Percentiles rank a stretch among this genome's conserved stretches.
Evolutionary conservation across 2,113 vertebrate genomes (phyloP).

Genomic region (Sarotherodon lohbergeri): DNA sequence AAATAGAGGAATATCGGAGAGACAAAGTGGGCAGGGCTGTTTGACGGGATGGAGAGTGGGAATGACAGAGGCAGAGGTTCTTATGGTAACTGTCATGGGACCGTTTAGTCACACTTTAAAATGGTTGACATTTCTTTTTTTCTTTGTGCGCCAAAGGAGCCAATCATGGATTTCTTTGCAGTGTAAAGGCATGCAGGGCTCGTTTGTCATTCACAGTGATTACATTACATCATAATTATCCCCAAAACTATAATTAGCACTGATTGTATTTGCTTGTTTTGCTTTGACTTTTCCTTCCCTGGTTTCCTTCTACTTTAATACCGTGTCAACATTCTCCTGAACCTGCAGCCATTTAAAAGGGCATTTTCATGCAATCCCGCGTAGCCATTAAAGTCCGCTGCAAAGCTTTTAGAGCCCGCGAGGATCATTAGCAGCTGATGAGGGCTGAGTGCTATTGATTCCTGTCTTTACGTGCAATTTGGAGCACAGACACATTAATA

Average conservation of each 20-base stretch:
- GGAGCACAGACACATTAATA: background rate
- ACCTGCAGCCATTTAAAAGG: background rate
- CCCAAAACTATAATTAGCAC: background rate
- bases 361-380: background rate
- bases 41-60: background rate
- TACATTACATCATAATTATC: background rate
- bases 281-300: background rate
- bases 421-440: background rate
- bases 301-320: background rate
- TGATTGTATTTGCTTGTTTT: background rate
- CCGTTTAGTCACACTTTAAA: background rate
- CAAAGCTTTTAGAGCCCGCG: background rate
- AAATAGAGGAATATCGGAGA: background rate
- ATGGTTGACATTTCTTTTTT: background rate
- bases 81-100: background rate
- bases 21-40: conserved; percentile 33
- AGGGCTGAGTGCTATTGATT: conserved; percentile 31
- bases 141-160: background rate
- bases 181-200: background rate
- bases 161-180: background rate
- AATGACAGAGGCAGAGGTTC: background rate
- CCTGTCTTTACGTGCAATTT: background rate
- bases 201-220: background rate
- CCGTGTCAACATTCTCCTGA: background rate
- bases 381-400: background rate